Evolutionary conservation across 2,113 vertebrate genomes (phyloP).

Genomic region (Pollimyrus isidori): DNA sequence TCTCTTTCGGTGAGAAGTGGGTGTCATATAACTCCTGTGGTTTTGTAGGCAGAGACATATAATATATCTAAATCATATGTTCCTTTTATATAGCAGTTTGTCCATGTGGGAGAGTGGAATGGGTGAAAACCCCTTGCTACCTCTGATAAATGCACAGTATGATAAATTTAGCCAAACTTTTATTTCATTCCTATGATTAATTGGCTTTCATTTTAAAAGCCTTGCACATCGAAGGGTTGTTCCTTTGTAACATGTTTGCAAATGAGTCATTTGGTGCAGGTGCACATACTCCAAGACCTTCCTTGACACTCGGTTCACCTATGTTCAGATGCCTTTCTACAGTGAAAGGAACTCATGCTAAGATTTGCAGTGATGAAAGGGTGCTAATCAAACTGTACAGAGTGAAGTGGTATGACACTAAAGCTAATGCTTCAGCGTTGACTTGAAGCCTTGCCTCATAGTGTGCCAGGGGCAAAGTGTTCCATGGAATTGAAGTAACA

Average conservation of each 20-base stretch:
- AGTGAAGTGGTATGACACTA: constrained; percentile 32
- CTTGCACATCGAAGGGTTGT: neutral
- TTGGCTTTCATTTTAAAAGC: neutral
- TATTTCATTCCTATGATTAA: neutral
- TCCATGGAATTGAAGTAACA: constrained; percentile 56
- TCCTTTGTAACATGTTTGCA: neutral
- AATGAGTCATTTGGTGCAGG: neutral
- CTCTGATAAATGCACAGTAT: neutral
- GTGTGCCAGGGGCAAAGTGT: constrained; percentile 64
- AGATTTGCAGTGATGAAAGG: constrained; percentile 14
- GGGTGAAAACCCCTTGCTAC: neutral
- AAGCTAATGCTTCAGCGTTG: constrained; percentile 37
- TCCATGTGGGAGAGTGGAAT: neutral
- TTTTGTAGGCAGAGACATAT: neutral
- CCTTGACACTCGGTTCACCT: neutral
- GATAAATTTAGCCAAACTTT: neutral
- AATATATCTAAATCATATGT: neutral
- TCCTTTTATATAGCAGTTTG: neutral
- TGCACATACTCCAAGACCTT: neutral
- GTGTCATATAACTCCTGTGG: neutral
- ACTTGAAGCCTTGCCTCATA: constrained; percentile 45
- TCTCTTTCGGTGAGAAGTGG: constrained; percentile 17
- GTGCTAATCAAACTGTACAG: constrained; percentile 13
- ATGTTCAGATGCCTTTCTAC: neutral
- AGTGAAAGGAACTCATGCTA: neutral